Base-by-base conservation (phyloP, 2,113 vertebrate genomes). In the Hippocampus guttulatus region DNA sequence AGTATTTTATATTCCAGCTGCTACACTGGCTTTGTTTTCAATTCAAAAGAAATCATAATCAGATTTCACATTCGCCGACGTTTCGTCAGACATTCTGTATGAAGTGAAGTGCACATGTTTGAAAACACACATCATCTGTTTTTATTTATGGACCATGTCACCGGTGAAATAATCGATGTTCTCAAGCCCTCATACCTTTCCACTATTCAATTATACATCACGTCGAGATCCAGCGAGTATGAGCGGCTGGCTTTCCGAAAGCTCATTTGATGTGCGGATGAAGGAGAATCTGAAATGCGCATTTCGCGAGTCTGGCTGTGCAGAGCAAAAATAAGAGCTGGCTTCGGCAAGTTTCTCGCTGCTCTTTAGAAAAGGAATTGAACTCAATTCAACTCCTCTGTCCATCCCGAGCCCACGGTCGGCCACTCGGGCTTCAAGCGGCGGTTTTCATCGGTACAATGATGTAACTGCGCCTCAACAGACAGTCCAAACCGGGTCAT, bases 381-480 rank as follows among this genome's bases (percentile, higher is more conserved):
- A 51, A 54, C 74, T 25, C 3, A n/a, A 69, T 54, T 52, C 52
- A 77, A 81, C 45, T 18, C 1, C 7, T 52, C 64, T 33, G 0
- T 80, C 60, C 41, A 54, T 79, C 55, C 47, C 25, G 25, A 74
- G 76, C 62, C 49, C 66, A 64, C 58, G 65, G 38, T 74, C 70
- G 64, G 77, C 62, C 41, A 27, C 66, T 73, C 66, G 67, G 62
- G 70, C 47, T 67, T 55, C 49, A 72, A 80, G 69, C 57, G 74
- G 58, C 78, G 33, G 64, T 75, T 64, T 18, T 41, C 25, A 73
- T 78, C 64, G 57, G 75, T 21, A 38, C 27, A 57, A 81, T 83
- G 76, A 85, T 51, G 72, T 58, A 85, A 83, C 68, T 54, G 27
- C 23, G 40, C 49, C 73, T 75, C 78, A 81, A 79, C 33, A 11